Conservation (phyloP, 2,797 vertebrate species). For the Brotula barbata region DNA sequence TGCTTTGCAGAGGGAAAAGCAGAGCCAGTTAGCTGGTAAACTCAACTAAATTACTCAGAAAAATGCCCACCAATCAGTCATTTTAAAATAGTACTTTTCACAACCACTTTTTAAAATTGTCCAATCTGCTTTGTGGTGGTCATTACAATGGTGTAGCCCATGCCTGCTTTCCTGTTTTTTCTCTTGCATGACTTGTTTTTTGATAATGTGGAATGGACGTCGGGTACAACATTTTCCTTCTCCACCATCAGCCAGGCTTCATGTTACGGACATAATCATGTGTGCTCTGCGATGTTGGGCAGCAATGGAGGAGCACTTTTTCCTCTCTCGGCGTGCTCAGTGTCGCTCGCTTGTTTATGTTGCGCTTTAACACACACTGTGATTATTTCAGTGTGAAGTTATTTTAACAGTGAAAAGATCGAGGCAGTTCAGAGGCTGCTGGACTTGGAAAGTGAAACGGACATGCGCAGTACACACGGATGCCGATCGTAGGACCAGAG, state of each 20-base stretch:
- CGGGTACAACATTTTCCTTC: constrained; percentile 72
- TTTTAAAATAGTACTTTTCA: not conserved
- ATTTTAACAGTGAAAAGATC: constrained; percentile 43
- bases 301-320: not conserved
- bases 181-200: constrained; percentile 53
- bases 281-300: not conserved
- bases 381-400: constrained; percentile 41
- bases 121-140: not conserved
- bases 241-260: constrained; percentile 67
- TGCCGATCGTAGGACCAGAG: constrained; percentile 1
- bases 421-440: constrained; percentile 54
- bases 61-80: constrained; percentile 4
- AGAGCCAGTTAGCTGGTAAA: constrained; percentile 63
- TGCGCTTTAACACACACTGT: constrained; percentile 6
- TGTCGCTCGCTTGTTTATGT: constrained; percentile 15
- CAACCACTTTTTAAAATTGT: not conserved
- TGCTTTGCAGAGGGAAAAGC: constrained; percentile 71
- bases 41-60: constrained; percentile 44
- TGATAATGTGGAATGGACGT: constrained; percentile 74
- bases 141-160: not conserved
- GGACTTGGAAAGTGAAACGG: constrained; percentile 70
- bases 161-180: constrained; percentile 13
- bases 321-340: not conserved
- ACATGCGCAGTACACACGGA: constrained; percentile 74
- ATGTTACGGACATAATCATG: constrained; percentile 47